These are phyloP conservation scores for Xanthorhoe spadicearia DNA, from an alignment of 2,888 invertebrate genomes.

Conservation along the genomic window DNA sequence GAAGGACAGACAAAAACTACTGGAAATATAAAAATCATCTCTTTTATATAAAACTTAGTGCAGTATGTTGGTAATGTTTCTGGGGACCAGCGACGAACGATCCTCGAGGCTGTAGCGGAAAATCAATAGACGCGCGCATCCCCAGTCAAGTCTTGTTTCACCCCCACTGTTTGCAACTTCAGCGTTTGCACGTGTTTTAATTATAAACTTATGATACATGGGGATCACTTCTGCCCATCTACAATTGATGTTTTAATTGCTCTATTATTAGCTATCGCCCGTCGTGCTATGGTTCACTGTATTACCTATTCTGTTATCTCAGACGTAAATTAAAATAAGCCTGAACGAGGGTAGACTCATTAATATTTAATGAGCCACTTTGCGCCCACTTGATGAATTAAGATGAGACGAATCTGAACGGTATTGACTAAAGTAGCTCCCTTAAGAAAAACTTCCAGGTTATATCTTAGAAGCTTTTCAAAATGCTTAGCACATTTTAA, in stretches of 20 bases:
- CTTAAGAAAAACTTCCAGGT: neutral
- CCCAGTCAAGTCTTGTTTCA: slow-evolving; percentile 46
- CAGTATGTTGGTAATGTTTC: slow-evolving; percentile 49
- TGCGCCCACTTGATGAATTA: neutral
- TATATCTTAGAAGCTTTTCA: neutral
- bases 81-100: slow-evolving; percentile 54
- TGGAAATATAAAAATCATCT: slow-evolving; percentile 5
- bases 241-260: slow-evolving; percentile 15
- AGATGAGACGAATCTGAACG: neutral
- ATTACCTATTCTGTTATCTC: neutral
- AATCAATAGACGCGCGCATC: slow-evolving; percentile 83
- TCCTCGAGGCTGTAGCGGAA: slow-evolving; percentile 52
- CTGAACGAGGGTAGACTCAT: neutral
- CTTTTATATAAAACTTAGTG: slow-evolving; percentile 23
- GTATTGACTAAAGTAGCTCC: neutral
- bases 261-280: neutral
- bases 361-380: slow-evolving; percentile 5
- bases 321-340: neutral
- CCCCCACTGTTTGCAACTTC: slow-evolving; percentile 55
- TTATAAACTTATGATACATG: slow-evolving; percentile 39
- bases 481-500: slow-evolving; percentile 1
- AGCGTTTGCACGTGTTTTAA: slow-evolving; percentile 59
- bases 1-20: neutral
- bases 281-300: neutral
- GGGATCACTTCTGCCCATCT: slow-evolving; percentile 4